These are phyloP conservation scores for Leuciscus waleckii DNA, from an alignment of 2,797 vertebrate genomes.

Conservation along the genomic window DNA sequence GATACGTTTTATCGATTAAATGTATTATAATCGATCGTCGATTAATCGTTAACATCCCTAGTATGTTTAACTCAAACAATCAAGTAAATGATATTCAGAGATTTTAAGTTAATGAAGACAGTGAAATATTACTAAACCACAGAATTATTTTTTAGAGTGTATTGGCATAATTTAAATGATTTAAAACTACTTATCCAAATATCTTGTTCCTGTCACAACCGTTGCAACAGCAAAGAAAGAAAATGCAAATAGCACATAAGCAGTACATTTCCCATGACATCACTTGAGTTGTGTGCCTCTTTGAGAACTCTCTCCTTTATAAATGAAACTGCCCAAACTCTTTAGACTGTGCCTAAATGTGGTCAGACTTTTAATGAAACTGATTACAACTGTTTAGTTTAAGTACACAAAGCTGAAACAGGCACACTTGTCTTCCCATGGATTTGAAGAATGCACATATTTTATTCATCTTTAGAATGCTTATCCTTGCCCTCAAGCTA, in stretches of 20 bases:
- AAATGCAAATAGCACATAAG: slow-evolving; percentile 38
- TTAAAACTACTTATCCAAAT: neutral
- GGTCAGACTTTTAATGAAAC: slow-evolving; percentile 40
- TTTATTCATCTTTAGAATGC: slow-evolving; percentile 9
- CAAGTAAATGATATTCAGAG: no score
- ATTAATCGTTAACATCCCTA: no score
- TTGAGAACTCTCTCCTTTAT: slow-evolving; percentile 22
- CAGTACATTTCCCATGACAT: slow-evolving; percentile 44
- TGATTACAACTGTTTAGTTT: neutral
- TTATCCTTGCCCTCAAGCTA: neutral
- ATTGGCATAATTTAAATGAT: neutral
- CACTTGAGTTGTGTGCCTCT: slow-evolving; percentile 35
- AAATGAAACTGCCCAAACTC: slow-evolving; percentile 8
- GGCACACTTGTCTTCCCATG: neutral
- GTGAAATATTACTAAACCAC: no score
- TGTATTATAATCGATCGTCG: no score
- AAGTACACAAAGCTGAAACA: slow-evolving; percentile 6
- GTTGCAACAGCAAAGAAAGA: slow-evolving; percentile 31
- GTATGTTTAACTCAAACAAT: no score
- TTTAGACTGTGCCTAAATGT: slow-evolving; percentile 12
- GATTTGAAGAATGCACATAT: neutral
- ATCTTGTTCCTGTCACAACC: slow-evolving; percentile 7
- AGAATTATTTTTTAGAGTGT: no score
- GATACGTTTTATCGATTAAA: no score
- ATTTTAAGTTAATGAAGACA: no score